Conservation (phyloP, 2,113 vertebrate genomes). For the Athene noctua region DNA sequence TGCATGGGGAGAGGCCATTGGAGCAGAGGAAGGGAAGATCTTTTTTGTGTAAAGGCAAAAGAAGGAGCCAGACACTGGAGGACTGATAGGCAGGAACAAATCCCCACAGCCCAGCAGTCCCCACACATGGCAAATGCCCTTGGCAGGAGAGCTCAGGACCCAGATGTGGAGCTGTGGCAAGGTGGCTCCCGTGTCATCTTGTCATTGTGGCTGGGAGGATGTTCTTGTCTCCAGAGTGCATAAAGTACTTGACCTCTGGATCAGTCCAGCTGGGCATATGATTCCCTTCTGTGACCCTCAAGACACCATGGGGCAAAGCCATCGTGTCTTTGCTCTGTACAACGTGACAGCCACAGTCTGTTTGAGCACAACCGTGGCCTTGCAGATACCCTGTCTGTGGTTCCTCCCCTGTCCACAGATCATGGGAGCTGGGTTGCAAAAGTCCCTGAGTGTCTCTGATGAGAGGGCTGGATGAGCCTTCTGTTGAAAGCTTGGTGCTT, state of each 20-base stretch:
- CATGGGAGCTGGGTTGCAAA: neutral
- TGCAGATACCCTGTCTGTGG: neutral
- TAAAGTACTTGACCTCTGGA: neutral
- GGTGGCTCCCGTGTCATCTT: neutral
- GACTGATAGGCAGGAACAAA: neutral
- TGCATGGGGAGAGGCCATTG: neutral
- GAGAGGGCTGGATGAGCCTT: neutral
- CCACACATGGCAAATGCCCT: neutral
- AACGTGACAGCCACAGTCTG: neutral
- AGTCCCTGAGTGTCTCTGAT: constrained; percentile 27
- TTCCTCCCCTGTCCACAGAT: neutral
- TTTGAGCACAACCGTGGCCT: neutral
- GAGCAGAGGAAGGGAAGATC: neutral
- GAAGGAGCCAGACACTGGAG: neutral
- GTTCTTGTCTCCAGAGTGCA: neutral
- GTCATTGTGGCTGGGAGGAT: neutral
- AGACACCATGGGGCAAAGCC: neutral
- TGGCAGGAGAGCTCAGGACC: neutral
- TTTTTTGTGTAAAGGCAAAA: neutral
- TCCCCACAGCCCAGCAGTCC: neutral
- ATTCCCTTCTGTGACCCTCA: neutral
- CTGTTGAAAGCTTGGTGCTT: neutral
- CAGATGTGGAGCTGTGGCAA: neutral
- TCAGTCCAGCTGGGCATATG: neutral
- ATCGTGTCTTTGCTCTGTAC: neutral